These are phyloP conservation scores for Autographa pulchrina DNA, from an alignment of 2,888 invertebrate genomes.

Conservation along the genomic window DNA sequence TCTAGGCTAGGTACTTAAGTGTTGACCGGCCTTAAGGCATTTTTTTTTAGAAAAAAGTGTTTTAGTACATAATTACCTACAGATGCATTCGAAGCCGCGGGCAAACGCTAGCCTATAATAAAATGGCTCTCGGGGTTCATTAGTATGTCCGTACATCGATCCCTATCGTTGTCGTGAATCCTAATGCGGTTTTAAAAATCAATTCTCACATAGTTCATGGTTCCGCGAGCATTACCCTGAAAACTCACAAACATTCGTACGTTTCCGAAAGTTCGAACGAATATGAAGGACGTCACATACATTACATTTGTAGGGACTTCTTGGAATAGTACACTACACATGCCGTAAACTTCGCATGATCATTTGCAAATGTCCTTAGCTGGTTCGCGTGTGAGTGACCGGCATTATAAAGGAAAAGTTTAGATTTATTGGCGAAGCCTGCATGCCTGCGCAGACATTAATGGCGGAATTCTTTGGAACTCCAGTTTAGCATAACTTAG, in stretches of 20 bases:
- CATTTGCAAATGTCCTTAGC: background rate
- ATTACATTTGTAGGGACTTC: background rate
- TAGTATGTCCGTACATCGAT: conserved; percentile 55
- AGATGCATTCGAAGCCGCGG: background rate
- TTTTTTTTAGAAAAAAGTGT: background rate
- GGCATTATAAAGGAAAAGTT: conserved; percentile 29
- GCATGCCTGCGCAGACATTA: conserved; percentile 36
- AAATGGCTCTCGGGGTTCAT: conserved; percentile 39
- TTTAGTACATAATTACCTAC: background rate
- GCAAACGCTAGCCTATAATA: conserved; percentile 19
- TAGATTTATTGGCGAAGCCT: conserved; percentile 38
- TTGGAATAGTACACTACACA: background rate
- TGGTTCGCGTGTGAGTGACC: background rate
- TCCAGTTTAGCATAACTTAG: conserved; percentile 26
- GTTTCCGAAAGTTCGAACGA: background rate
- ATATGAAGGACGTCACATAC: background rate
- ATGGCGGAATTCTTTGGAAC: conserved; percentile 40
- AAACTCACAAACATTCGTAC: background rate
- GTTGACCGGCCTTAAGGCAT: background rate
- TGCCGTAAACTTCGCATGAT: background rate
- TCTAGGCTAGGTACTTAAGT: background rate
- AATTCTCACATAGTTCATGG: conserved; percentile 53
- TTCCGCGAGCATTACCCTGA: conserved; percentile 9
- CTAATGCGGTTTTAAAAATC: conserved; percentile 56
- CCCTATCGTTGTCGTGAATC: conserved; percentile 45